Evolutionary conservation across 2,113 vertebrate species (phyloP).

Genomic region (Pituophis catenifer): DNA sequence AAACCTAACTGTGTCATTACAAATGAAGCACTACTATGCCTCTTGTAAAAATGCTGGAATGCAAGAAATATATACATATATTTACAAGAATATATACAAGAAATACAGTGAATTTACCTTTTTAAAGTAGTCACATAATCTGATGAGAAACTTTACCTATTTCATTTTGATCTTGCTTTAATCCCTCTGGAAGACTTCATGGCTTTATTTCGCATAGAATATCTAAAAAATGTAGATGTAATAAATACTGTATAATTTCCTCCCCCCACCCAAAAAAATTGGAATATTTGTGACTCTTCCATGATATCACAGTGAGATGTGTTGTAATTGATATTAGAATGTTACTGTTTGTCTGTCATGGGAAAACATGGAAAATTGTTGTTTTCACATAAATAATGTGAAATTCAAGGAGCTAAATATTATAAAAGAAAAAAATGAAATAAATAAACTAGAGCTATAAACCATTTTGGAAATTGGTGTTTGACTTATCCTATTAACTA

Average conservation of each 20-base stretch:
- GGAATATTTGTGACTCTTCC: not conserved
- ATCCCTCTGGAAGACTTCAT: no score
- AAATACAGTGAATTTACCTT: not conserved
- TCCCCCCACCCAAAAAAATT: no score
- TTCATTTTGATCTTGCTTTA: slow-evolving; percentile 11
- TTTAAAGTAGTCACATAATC: slow-evolving; percentile 25
- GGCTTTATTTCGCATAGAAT: not conserved
- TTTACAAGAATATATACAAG: no score
- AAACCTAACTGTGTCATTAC: slow-evolving; percentile 1
- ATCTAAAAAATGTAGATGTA: not conserved
- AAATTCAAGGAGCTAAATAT: not conserved
- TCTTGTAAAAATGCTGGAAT: slow-evolving; percentile 49
- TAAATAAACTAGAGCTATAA: not conserved
- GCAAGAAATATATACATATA: slow-evolving; percentile 6
- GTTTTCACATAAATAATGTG: slow-evolving; percentile 2
- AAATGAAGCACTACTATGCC: not conserved
- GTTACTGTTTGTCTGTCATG: not conserved
- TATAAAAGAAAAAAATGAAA: not conserved
- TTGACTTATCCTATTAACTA: not conserved
- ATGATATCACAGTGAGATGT: not conserved
- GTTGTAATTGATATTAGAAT: not conserved
- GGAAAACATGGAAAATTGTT: not conserved
- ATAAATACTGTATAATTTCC: no score
- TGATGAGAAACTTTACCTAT: slow-evolving; percentile 1
- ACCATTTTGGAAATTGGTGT: not conserved